Conservation (phyloP, 2,797 vertebrate genomes). For the Selene dorsalis region DNA sequence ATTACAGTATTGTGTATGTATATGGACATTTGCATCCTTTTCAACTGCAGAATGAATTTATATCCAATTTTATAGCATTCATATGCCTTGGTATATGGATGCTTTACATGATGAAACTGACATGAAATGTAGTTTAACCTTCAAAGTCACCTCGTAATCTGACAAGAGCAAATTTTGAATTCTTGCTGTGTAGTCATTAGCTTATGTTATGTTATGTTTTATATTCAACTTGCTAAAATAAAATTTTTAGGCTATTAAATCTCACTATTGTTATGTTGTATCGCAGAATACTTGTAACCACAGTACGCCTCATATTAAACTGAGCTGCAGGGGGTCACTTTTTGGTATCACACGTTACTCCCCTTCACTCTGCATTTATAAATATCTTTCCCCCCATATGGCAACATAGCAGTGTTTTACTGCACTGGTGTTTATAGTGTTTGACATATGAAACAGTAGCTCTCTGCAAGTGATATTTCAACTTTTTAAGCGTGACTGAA, state of each 20-base stretch:
- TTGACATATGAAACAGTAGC: conserved; percentile 67
- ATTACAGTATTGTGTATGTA: conserved; percentile 18
- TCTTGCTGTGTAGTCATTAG: conserved; percentile 26
- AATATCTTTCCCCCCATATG: conserved; percentile 52
- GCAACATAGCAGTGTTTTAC: conserved; percentile 44
- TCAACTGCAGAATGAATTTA: conserved; percentile 33
- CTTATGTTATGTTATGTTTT: conserved; percentile 46
- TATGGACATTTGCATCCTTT: conserved; percentile 26
- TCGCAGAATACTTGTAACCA: conserved; percentile 33
- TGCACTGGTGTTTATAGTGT: conserved; percentile 57
- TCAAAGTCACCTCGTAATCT: conserved; percentile 19
- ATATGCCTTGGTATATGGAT: conserved; percentile 1
- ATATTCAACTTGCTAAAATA: conserved; percentile 43
- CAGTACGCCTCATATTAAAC: conserved; percentile 38
- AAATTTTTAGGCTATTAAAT: conserved; percentile 47
- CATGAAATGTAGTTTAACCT: conserved; percentile 23
- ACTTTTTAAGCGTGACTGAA: conserved; percentile 49
- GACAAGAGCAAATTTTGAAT: conserved; percentile 33
- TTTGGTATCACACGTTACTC: conserved; percentile 48
- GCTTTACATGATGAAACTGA: not conserved
- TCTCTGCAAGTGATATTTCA: conserved; percentile 58
- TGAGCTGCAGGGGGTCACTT: conserved; percentile 49
- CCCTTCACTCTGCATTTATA: conserved; percentile 49
- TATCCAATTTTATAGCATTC: conserved; percentile 26
- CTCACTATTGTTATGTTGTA: conserved; percentile 38